Evolutionary conservation across 2,888 invertebrate genomes (phyloP).

Genomic region (Notodonta dromedarius): DNA sequence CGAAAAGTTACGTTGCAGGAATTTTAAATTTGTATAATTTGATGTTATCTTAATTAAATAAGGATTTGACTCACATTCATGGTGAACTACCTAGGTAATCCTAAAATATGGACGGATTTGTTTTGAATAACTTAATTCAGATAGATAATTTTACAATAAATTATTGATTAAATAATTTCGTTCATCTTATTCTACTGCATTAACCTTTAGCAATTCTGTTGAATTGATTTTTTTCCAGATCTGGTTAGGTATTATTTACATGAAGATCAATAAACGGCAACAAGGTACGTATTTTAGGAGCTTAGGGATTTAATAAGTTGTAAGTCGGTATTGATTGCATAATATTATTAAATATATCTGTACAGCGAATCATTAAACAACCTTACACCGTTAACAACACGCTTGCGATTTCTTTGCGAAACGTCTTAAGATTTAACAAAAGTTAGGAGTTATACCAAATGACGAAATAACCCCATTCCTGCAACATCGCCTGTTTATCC

Average conservation of each 20-base stretch:
- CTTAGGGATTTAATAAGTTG: too few species aligned
- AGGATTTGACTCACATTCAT: constrained; percentile 5
- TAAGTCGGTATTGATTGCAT: background rate
- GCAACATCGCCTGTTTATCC: constrained; percentile 57
- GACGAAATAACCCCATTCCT: constrained; percentile 21
- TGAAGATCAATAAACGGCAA: background rate
- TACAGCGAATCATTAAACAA: too few species aligned
- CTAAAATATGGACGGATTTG: constrained; percentile 1
- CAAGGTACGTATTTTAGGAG: too few species aligned
- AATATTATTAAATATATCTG: background rate
- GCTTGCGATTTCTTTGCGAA: too few species aligned
- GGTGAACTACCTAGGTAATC: constrained; percentile 4
- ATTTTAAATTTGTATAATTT: background rate
- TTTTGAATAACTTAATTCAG: constrained; percentile 3
- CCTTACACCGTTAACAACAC: too few species aligned
- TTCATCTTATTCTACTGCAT: background rate
- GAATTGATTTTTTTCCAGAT: background rate
- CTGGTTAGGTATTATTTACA: background rate
- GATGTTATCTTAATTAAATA: background rate
- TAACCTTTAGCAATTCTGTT: background rate
- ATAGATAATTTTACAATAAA: background rate
- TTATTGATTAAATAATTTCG: background rate
- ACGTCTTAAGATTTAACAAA: background rate
- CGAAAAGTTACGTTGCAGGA: background rate
- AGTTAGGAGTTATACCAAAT: constrained; percentile 8